Evolutionary conservation across 2,113 vertebrate genomes (phyloP).

Genomic region (Acrocephalus kingi): DNA sequence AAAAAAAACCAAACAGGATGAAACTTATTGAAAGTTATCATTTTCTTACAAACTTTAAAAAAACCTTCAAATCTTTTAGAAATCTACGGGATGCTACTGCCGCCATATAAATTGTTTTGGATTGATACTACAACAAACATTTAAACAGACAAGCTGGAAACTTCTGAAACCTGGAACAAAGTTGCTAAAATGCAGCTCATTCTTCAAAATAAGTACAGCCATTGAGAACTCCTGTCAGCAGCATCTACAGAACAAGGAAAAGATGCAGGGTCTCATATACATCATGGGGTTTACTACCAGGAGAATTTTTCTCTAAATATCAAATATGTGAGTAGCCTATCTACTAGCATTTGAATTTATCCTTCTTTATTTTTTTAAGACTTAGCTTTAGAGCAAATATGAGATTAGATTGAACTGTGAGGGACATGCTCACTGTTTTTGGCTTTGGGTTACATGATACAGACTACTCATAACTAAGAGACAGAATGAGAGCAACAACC

Average conservation of each 20-base stretch:
- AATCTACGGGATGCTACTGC: not conserved
- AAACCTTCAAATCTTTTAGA: not conserved
- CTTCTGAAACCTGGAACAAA: not conserved
- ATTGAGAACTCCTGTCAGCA: not conserved
- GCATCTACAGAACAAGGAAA: not conserved
- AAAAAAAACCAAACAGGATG: not conserved
- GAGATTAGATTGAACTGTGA: not conserved
- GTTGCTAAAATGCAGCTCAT: not conserved
- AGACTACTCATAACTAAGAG: not conserved
- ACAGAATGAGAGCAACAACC: not conserved
- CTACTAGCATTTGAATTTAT: not conserved
- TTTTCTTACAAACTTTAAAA: not conserved
- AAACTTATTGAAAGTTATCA: not conserved
- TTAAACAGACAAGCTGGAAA: not conserved
- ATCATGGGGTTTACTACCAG: not conserved
- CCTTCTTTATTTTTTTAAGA: not conserved
- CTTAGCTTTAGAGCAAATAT: not conserved
- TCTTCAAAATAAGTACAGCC: not conserved
- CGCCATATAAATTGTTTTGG: not conserved
- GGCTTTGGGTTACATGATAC: not conserved
- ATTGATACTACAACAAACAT: not conserved
- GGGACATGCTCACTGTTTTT: not conserved
- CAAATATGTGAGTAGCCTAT: not conserved
- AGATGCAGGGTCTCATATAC: not conserved
- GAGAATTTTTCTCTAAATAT: not conserved